Conservation (phyloP, 2,888 invertebrate genomes). For the Calameuta pallipes region DNA sequence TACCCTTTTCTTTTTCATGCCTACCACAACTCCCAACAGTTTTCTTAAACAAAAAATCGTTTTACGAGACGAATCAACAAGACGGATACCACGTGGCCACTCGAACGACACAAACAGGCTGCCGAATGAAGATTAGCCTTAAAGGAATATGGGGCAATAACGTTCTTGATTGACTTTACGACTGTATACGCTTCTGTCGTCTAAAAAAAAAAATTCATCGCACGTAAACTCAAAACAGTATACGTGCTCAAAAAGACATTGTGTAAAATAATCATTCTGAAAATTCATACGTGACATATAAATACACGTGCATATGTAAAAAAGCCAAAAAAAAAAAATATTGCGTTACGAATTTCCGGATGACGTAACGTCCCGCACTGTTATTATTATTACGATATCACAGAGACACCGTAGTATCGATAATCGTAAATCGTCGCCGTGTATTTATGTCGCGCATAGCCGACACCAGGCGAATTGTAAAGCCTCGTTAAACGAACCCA, state of each 20-base stretch:
- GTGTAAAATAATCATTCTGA: no score
- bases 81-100: background rate
- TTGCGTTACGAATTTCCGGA: background rate
- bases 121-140: background rate
- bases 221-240: background rate
- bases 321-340: background rate
- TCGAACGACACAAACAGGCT: background rate
- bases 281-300: no score
- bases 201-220: background rate
- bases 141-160: background rate
- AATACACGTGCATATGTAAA: background rate
- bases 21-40: no score
- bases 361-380: background rate
- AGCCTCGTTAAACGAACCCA: background rate
- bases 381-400: background rate
- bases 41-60: background rate
- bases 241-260: background rate
- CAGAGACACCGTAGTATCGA: background rate
- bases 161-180: background rate
- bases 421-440: background rate
- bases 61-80: background rate
- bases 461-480: background rate
- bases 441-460: background rate
- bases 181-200: background rate
- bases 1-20: background rate